Percentiles rank a stretch among this genome's conserved stretches.
phyloP scores from a whole-genome alignment of 2,888 invertebrate species.

The Gymnoscelis rufifasciata region DNA sequence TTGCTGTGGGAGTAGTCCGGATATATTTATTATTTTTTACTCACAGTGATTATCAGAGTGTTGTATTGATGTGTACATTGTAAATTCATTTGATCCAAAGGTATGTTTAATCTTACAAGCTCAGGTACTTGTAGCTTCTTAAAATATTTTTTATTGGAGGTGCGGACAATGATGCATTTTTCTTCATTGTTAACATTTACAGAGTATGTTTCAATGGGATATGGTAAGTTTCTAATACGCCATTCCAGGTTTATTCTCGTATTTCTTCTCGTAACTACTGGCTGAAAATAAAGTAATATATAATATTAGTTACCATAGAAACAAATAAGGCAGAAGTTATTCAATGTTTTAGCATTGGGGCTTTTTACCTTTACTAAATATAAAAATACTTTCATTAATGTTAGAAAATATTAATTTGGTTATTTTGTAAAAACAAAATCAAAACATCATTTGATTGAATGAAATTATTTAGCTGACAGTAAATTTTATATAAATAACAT shows the following conservation, averaged over 20 bases:
- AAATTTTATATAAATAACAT: too few relatives aligned
- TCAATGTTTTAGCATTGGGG: too few relatives aligned
- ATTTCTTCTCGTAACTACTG: slow-evolving; percentile 83
- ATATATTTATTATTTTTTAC: too few relatives aligned
- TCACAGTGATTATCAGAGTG: slow-evolving; percentile 86
- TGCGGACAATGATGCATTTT: slow-evolving; percentile 82
- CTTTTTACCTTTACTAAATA: too few relatives aligned
- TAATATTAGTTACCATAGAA: not conserved
- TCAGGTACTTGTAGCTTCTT: slow-evolving; percentile 86
- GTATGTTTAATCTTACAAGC: slow-evolving; percentile 81
- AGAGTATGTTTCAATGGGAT: slow-evolving; percentile 84
- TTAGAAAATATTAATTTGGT: too few relatives aligned
- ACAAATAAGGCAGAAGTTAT: not conserved
- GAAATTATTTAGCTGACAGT: too few relatives aligned
- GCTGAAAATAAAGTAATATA: slow-evolving; percentile 80
- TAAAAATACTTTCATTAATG: too few relatives aligned
- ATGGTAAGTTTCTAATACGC: slow-evolving; percentile 89
- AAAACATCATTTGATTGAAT: too few relatives aligned
- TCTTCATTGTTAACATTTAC: slow-evolving; percentile 82
- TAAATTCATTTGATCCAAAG: slow-evolving; percentile 82
- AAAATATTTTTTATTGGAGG: slow-evolving; percentile 90
- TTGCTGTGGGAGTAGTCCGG: too few relatives aligned
- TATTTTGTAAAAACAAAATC: too few relatives aligned
- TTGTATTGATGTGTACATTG: slow-evolving; percentile 85
- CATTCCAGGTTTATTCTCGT: slow-evolving; percentile 88